Conservation (phyloP, 2,797 vertebrate species). For the Ambastaia sidthimunki region DNA sequence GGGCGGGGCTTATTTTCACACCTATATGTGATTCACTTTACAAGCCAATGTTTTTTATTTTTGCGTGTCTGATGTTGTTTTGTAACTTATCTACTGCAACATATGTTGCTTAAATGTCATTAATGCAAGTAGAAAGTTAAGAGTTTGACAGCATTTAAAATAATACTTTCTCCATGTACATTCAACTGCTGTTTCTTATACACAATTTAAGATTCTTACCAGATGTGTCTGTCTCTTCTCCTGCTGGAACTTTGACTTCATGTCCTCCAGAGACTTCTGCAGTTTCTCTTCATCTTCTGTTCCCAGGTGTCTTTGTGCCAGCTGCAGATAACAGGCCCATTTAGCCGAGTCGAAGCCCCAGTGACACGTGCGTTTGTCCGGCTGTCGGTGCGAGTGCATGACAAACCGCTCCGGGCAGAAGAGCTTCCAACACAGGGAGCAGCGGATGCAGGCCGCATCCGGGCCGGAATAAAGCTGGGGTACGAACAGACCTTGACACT, state of each 20-base stretch:
- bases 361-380: constrained; percentile 98
- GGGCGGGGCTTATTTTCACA: too few relatives aligned
- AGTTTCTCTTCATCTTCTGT: constrained; percentile 85
- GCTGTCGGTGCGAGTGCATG: constrained; percentile 96
- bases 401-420: constrained; percentile 97
- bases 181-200: background rate
- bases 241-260: constrained; percentile 91
- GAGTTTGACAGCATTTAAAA: background rate
- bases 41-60: too few relatives aligned
- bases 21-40: background rate
- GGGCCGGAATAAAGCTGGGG: constrained; percentile 92
- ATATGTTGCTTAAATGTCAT: background rate
- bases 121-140: background rate
- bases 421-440: constrained; percentile 91
- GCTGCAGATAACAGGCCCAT: constrained; percentile 97
- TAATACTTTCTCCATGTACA: background rate
- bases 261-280: constrained; percentile 88
- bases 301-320: constrained; percentile 91
- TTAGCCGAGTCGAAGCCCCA: constrained; percentile 99
- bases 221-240: constrained; percentile 85
- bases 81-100: background rate
- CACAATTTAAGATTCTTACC: constrained; percentile 78
- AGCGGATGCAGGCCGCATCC: constrained; percentile 92
- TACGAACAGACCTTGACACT: constrained; percentile 96
- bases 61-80: too few relatives aligned